Evolutionary conservation across 2,113 vertebrate species (phyloP), one percentile per base, ranked within the genome.

Genomic region (Plotosus lineatus): DNA sequence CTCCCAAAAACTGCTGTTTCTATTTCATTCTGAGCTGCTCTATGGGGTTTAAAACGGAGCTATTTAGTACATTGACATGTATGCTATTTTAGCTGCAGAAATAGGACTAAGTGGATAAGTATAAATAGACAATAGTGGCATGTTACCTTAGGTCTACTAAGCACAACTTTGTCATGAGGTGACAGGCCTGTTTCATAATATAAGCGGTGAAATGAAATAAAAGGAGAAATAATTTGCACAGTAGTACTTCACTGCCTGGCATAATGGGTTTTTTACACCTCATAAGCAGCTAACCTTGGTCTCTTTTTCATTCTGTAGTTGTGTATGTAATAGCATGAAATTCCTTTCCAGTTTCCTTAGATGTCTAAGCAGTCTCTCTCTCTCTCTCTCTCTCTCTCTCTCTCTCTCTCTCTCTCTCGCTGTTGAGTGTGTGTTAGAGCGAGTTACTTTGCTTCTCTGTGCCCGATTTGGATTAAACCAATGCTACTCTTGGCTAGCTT

Each of bases 271-370:
- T 88, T 92, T 90, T 90, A 90, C 86, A 90, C 89, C 88, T 92
- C 89, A 91, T 92, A 89, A 92, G 90, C 90, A 93, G 88, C 90
- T 90, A 84, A 86, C 85, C 69, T 71, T 89, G 26, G 9, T 65
- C 80, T 78, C 23, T 78, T 81, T 79, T 69, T 83, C 82, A 83
- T 82, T 88, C 26, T 23, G 69, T 78, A 86, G 89, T 86, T 88
- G 80, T 58, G 82, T 80, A 80, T 80, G 55, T 78, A 40, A 79
- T 33, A 75, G 50, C 74, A 60, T 78, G 68, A 63, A 63, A 78
- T 84, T 75, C 42, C 36, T 63, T 81, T 66, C 69, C 63, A 69
- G 55, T 14, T 51, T 51, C 8, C 63, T 53, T 78, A 60, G 66
- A 71, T 72, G 19, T 55, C 23, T 50, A 28, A 48, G 80, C 7